Percentiles rank a stretch among this genome's conserved stretches.
Evolutionary conservation across 2,888 invertebrate genomes (phyloP).

Genomic region (Priocnemis perturbator): DNA sequence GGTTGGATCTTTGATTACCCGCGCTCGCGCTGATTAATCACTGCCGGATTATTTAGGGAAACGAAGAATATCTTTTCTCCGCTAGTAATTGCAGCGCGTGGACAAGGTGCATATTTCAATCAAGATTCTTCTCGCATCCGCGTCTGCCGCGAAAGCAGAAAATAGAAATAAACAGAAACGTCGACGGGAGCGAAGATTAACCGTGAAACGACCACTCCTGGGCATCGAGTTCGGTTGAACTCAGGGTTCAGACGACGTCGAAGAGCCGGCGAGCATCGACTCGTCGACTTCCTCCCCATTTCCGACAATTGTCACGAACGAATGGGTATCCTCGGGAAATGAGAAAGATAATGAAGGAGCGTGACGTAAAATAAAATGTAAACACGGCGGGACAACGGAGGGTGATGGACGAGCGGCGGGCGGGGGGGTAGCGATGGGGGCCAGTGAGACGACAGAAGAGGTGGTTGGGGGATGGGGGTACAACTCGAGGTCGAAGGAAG

Average conservation of each 20-base stretch:
- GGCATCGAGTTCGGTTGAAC: too few species aligned
- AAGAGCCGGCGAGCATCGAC: constrained; percentile 43
- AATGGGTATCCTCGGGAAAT: constrained; percentile 59
- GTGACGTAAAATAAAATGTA: constrained; percentile 68
- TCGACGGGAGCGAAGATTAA: too few species aligned
- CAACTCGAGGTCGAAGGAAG: constrained; percentile 1
- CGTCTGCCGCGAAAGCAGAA: too few species aligned
- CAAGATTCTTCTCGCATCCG: too few species aligned
- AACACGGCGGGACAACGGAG: constrained; percentile 48
- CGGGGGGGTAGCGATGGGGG: not conserved
- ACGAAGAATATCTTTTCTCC: too few species aligned
- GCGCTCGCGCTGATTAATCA: not conserved
- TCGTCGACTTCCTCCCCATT: constrained; percentile 58
- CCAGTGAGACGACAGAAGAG: constrained; percentile 15
- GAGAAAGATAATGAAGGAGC: constrained; percentile 65
- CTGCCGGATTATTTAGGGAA: too few species aligned
- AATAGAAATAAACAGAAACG: too few species aligned
- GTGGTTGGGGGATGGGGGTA: constrained; percentile 12
- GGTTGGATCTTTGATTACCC: constrained; percentile 21
- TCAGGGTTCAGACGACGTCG: too few species aligned
- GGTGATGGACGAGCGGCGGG: not conserved
- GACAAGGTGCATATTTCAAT: too few species aligned
- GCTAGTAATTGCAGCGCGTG: too few species aligned
- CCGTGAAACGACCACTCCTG: too few species aligned
- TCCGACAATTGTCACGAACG: constrained; percentile 60